Evolutionary conservation across 2,113 vertebrate genomes (phyloP), one percentile per base, ranked within the genome.

Genomic region (Sinocyclocheilus rhinocerous): DNA sequence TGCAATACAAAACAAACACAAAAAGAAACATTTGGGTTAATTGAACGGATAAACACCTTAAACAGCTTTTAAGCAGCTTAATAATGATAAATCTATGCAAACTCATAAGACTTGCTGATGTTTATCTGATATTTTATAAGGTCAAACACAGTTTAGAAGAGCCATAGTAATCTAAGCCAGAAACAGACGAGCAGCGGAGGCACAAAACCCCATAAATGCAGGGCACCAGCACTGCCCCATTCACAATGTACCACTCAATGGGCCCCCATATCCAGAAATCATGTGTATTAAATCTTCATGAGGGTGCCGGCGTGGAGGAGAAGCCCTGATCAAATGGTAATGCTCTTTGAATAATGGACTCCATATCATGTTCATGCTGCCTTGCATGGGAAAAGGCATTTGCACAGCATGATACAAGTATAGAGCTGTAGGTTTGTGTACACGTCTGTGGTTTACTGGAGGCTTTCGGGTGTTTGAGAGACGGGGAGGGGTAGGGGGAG

Each of bases 201-300:
- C 81, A 70, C 50, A 83, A n/a, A 73, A 70, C 57, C 50, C 3
- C 29, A 73, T 81, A 70, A 70, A 67, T 29, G 13, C 9, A 26
- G 24, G 36, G 63, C 63, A 20, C 75, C 48, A 45, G 70, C 70
- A 0, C 70, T 26, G 26, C 29, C n/a, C 50, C 29, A 55, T 70
- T 76, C 85, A 77, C 29, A 45, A 63, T 55, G 45, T 61, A 18
- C 36, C 11, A 0, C 36, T 45, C 26, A 84, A 45, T 8, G 7
- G 15, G 67, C 72, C 52, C 48, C 50, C 73, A 33, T 24, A 22
- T 81, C 59, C 81, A 80, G 63, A 24, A 36, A 50, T 85, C 24
- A 88, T 83, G 83, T 80, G 86, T 79, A 85, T 89, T 65, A 81
- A 83, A 84, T 77, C 76, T 85, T 79, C 52, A 87, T 79, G 78